These are phyloP conservation scores for Drosophila quinaria DNA, from an alignment of 2,888 invertebrate genomes.

Conservation along the genomic window DNA sequence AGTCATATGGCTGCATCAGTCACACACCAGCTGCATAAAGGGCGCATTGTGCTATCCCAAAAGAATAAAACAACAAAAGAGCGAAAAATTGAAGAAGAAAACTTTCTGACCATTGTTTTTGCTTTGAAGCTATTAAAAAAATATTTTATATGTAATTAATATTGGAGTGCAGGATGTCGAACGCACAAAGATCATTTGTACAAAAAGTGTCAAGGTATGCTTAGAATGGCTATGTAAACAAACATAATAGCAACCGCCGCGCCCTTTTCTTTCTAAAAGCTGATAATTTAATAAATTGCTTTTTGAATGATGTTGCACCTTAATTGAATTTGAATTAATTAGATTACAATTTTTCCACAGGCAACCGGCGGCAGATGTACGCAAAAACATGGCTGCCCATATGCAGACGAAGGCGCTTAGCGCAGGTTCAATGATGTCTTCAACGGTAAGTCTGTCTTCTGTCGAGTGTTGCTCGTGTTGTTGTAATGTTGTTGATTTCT, in stretches of 20 bases:
- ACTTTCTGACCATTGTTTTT: slow-evolving; percentile 30
- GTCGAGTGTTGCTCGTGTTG: too few relatives aligned
- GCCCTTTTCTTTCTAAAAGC: slow-evolving; percentile 17
- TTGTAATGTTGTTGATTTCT: background rate
- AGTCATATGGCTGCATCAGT: too few relatives aligned
- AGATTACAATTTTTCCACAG: slow-evolving; percentile 84
- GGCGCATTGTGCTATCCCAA: too few relatives aligned
- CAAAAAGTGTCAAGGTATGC: slow-evolving; percentile 90
- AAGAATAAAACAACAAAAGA: too few relatives aligned
- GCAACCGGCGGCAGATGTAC: slow-evolving; percentile 91
- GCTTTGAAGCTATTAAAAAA: slow-evolving; percentile 4
- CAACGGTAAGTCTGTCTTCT: slow-evolving; percentile 87
- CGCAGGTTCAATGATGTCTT: slow-evolving; percentile 90
- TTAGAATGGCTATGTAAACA: background rate
- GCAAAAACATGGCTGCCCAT: slow-evolving; percentile 88
- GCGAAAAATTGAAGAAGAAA: too few relatives aligned
- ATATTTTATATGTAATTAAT: background rate
- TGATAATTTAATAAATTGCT: background rate
- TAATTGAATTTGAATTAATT: background rate
- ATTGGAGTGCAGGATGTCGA: slow-evolving; percentile 87
- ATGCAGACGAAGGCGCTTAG: slow-evolving; percentile 88
- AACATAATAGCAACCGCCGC: slow-evolving; percentile 29
- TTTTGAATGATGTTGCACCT: background rate
- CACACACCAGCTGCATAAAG: too few relatives aligned
- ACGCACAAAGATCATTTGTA: slow-evolving; percentile 90